Conservation (phyloP, 1,140 invertebrate genomes). For the Hylaeus anthracinus region DNA sequence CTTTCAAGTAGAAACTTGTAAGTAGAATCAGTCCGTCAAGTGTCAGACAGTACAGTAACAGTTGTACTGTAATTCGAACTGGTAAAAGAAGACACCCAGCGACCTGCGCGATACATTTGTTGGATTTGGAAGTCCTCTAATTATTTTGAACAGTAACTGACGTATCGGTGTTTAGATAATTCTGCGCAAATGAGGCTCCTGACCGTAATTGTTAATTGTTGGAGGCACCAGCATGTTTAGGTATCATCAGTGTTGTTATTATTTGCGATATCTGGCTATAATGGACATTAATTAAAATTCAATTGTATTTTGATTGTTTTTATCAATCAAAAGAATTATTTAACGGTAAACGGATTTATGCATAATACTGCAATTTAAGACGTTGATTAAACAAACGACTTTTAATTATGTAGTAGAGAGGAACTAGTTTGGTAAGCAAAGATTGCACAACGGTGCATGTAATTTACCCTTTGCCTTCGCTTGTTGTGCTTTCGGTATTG, state of each 20-base stretch:
- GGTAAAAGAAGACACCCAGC: too few relatives aligned
- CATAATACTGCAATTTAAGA: too few relatives aligned
- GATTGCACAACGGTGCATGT: background rate
- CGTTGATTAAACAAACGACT: background rate
- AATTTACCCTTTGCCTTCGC: background rate
- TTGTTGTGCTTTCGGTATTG: background rate
- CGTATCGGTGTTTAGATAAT: background rate
- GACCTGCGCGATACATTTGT: background rate
- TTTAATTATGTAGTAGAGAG: background rate
- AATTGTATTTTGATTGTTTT: too few relatives aligned
- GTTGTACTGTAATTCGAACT: too few relatives aligned
- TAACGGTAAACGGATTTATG: too few relatives aligned
- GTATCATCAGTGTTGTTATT: background rate
- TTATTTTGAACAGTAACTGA: background rate
- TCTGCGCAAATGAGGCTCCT: background rate
- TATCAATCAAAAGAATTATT: too few relatives aligned
- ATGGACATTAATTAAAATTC: too few relatives aligned
- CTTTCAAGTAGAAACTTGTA: too few relatives aligned
- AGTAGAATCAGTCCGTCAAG: too few relatives aligned
- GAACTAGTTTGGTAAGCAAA: too few relatives aligned
- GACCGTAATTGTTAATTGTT: background rate
- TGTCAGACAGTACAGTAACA: too few relatives aligned
- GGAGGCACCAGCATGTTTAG: background rate
- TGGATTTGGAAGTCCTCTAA: background rate
- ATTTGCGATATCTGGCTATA: background rate